Conservation (phyloP, 1,140 invertebrate genomes). For the Elysia chlorotica region DNA sequence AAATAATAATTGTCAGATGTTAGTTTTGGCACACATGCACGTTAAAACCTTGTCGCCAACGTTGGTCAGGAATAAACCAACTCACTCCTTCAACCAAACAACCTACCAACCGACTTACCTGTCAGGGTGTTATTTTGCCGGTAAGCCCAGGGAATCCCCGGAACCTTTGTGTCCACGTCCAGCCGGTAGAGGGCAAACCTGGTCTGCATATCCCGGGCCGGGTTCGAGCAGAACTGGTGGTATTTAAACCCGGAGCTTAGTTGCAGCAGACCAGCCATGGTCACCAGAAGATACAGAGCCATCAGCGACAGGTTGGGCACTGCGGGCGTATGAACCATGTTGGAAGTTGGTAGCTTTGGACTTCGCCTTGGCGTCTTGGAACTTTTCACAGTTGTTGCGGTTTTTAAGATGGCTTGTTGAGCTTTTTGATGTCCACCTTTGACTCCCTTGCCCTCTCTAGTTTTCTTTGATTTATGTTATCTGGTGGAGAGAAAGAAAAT, state of each 20-base stretch:
- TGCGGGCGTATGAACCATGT: neutral
- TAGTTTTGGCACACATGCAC: too few relatives aligned
- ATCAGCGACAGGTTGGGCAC: neutral
- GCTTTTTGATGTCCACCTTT: neutral
- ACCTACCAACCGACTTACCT: too few relatives aligned
- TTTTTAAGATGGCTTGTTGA: neutral
- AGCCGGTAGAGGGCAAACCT: slow-evolving; percentile 10
- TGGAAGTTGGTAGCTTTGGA: too few relatives aligned
- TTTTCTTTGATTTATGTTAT: too few relatives aligned
- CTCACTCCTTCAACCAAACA: neutral
- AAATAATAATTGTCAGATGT: too few relatives aligned
- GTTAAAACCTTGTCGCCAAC: too few relatives aligned
- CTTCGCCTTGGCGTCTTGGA: neutral
- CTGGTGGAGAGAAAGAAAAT: too few relatives aligned
- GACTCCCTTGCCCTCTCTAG: too few relatives aligned
- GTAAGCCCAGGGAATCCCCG: slow-evolving; percentile 16
- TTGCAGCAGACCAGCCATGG: neutral
- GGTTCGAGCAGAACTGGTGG: slow-evolving; percentile 11
- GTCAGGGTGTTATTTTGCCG: slow-evolving; percentile 17
- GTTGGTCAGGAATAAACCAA: neutral
- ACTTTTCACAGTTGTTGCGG: neutral
- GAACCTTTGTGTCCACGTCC: slow-evolving; percentile 18
- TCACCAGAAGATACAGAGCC: neutral
- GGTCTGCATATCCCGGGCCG: slow-evolving; percentile 15
- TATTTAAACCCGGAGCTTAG: slow-evolving; percentile 6